These are phyloP conservation scores for Epinotia nisella DNA, from an alignment of 2,888 invertebrate species.

Conservation along the genomic window DNA sequence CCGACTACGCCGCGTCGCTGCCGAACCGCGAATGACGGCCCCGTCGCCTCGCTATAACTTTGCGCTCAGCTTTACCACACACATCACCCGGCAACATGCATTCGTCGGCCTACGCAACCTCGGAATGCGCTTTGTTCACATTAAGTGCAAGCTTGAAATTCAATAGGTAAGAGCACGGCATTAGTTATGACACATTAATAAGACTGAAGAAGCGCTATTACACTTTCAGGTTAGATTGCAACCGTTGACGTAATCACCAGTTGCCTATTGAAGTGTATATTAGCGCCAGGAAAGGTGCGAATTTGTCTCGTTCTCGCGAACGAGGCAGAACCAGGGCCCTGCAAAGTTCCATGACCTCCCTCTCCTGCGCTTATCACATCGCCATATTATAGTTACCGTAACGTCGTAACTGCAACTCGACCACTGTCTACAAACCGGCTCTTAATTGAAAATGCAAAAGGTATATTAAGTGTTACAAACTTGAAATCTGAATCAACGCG, in stretches of 20 bases:
- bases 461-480: slow-evolving; percentile 10
- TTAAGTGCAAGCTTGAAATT: slow-evolving; percentile 27
- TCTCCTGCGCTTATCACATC: slow-evolving; percentile 43
- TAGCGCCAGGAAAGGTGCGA: slow-evolving; percentile 32
- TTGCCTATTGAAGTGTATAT: slow-evolving; percentile 1
- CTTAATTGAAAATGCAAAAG: slow-evolving; percentile 21
- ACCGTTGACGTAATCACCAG: neutral
- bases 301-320: slow-evolving; percentile 40
- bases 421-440: slow-evolving; percentile 5
- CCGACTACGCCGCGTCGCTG: slow-evolving; percentile 43
- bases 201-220: slow-evolving; percentile 5
- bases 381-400: slow-evolving; percentile 15
- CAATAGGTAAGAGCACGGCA: slow-evolving; percentile 13
- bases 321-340: slow-evolving; percentile 33
- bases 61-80: slow-evolving; percentile 37
- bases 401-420: slow-evolving; percentile 29
- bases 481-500: slow-evolving; percentile 30
- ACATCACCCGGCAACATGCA: slow-evolving; percentile 39
- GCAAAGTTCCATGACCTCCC: slow-evolving; percentile 45
- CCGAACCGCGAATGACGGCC: slow-evolving; percentile 44
- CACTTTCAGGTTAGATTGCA: neutral
- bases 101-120: slow-evolving; percentile 38
- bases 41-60: slow-evolving; percentile 35
- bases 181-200: slow-evolving; percentile 5
- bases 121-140: slow-evolving; percentile 43